Base-by-base conservation (phyloP, 2,113 vertebrate genomes). In the Alouatta palliata region DNA sequence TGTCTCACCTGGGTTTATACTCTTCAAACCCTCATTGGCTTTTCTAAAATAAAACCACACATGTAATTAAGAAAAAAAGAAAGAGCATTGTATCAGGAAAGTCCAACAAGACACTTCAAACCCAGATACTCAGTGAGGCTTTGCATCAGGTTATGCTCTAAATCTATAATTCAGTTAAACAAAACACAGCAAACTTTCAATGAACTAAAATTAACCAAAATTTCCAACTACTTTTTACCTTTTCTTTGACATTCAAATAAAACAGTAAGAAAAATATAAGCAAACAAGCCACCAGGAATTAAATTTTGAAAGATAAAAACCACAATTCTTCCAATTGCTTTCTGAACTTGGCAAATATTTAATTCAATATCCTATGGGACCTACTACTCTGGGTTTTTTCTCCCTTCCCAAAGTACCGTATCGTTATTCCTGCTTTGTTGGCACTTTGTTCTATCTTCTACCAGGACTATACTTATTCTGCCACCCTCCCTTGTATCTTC, bases 11-110 rank as follows among this genome's bases (percentile, higher is more conserved):
- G 99, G 99, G 76, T 98, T 99, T 96, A 99, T 98, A 64, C 95
- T 90, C 92, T 99, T 98, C 90, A 99, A 98, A 94, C 99, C 99
- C 97, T 99, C 99, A 96, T 98, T 99, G 5, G 99, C 99, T 98
- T 99, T 99, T 97, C 99, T 99, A 97, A 95, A 98, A 87, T 49
- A 96, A 96, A 91, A 86, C 4, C 91, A 94, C 3, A 96, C 7
- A 84, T 23, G n/a, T 37, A 54, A 88, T 58, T 56, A 35, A 66
- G 13, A 61, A 71, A 23, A 23, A 70, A 66, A 83, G 45, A 47
- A 81, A 37, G 58, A 85, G 37, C 21, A 82, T 6, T 30, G 27
- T 68, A 76, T 89, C 30, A 92, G 43, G 56, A 92, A 95, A 94
- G 73, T 14, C 92, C 20, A 75, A 73, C 3, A 93, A 83, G 30